Percentiles rank a stretch among this genome's conserved stretches.
phyloP scores from a whole-genome alignment of 2,797 vertebrate genomes.

The Melanotaenia parkinsoni region DNA sequence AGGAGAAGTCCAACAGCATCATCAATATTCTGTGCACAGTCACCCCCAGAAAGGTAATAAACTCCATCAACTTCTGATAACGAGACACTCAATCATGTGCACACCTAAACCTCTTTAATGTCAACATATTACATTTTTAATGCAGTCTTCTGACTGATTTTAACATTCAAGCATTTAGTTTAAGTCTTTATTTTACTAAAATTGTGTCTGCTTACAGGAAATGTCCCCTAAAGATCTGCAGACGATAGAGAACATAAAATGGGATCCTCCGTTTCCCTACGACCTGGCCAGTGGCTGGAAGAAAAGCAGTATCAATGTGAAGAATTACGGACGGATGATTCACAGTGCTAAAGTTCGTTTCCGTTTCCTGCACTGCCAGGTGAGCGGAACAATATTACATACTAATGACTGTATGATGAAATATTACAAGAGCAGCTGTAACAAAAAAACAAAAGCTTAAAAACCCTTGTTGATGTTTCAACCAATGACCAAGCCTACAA shows the following conservation, averaged over 20 bases:
- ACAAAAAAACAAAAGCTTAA: constrained; percentile 48
- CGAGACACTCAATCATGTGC: constrained; percentile 2
- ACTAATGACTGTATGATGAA: constrained; percentile 37
- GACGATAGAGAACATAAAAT: constrained; percentile 84
- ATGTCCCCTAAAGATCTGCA: constrained; percentile 84
- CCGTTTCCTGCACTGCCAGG: constrained; percentile 93
- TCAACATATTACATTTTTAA: neutral
- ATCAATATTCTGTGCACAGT: constrained; percentile 87
- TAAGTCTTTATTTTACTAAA: constrained; percentile 16
- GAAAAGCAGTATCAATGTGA: constrained; percentile 89
- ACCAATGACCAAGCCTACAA: constrained; percentile 45
- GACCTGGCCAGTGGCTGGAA: constrained; percentile 87
- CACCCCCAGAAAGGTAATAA: constrained; percentile 83
- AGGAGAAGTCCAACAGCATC: constrained; percentile 89
- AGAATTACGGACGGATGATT: constrained; percentile 92
- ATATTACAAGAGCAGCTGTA: constrained; percentile 30
- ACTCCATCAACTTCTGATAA: neutral
- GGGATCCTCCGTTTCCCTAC: constrained; percentile 88
- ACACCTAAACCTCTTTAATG: constrained; percentile 5
- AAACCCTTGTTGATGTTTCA: constrained; percentile 27
- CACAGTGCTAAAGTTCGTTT: constrained; percentile 96
- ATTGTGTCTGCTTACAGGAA: constrained; percentile 73
- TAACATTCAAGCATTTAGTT: neutral
- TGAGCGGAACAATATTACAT: constrained; percentile 57
- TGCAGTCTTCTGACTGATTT: neutral